Percentiles rank a stretch among this genome's conserved stretches.
These are phyloP conservation scores for Chlorops oryzae DNA, from an alignment of 1,140 invertebrate species.

Conservation along the genomic window DNA sequence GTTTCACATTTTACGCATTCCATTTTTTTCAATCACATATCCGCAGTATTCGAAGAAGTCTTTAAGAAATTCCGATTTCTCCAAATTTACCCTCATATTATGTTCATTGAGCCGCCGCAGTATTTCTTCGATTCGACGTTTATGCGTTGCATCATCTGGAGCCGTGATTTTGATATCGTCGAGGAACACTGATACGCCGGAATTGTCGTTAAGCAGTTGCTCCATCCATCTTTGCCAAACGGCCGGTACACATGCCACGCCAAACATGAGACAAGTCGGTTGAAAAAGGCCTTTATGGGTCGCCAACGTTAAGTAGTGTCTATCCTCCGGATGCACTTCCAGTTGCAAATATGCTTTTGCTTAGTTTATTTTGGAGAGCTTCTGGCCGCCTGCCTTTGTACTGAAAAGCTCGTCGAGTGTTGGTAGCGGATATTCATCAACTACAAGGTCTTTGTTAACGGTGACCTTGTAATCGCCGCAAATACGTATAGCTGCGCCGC, in stretches of 20 bases:
- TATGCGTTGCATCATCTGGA: no score
- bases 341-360: no score
- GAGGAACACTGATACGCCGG: slow-evolving; percentile 21
- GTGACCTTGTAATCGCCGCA: no score
- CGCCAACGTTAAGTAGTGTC: slow-evolving; percentile 16
- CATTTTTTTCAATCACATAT: slow-evolving; percentile 24
- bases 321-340: no score
- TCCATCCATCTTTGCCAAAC: slow-evolving; percentile 32
- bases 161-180: no score
- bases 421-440: no score
- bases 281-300: slow-evolving; percentile 18
- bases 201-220: slow-evolving; percentile 16
- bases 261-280: slow-evolving; percentile 17
- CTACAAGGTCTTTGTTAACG: no score
- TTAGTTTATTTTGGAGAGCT: no score
- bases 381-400: slow-evolving; percentile 16
- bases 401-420: no score
- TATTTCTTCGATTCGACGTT: no score
- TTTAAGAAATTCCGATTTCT: slow-evolving; percentile 18
- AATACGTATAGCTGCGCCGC: neutral
- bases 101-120: no score
- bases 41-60: slow-evolving; percentile 27
- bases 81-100: slow-evolving; percentile 22
- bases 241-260: slow-evolving; percentile 22
- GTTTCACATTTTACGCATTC: slow-evolving; percentile 19